Evolutionary conservation across 2,797 vertebrate species (phyloP).

Genomic region (Poecilia picta): DNA sequence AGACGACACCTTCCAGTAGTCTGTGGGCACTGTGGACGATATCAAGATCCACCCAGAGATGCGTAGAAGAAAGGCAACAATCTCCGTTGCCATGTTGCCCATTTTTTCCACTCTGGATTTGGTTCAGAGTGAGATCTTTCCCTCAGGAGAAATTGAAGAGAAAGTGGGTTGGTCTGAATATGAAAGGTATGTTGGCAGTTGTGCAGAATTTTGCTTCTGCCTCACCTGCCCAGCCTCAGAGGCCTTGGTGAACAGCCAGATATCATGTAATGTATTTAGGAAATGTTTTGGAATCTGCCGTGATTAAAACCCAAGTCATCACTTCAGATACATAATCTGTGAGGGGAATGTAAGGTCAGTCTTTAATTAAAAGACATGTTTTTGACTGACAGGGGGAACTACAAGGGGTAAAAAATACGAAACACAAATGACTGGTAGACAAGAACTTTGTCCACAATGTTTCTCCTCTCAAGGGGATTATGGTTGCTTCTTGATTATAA

Average conservation of each 20-base stretch:
- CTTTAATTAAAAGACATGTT: slow-evolving; percentile 68
- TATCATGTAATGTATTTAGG: neutral
- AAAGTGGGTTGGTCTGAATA: slow-evolving; percentile 43
- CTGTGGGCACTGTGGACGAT: slow-evolving; percentile 91
- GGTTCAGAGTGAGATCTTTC: slow-evolving; percentile 5
- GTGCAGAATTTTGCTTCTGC: slow-evolving; percentile 23
- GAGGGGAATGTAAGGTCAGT: slow-evolving; percentile 42
- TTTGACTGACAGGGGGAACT: slow-evolving; percentile 34
- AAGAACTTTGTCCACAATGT: neutral
- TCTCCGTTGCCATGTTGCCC: slow-evolving; percentile 87
- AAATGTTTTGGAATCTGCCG: neutral
- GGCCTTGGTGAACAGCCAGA: neutral
- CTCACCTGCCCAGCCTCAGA: neutral
- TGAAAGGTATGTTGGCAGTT: slow-evolving; percentile 15
- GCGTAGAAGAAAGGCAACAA: slow-evolving; percentile 86
- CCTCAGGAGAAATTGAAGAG: slow-evolving; percentile 6
- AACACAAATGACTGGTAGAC: neutral
- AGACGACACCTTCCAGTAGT: slow-evolving; percentile 96
- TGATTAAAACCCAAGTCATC: neutral
- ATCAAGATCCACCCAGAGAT: slow-evolving; percentile 91
- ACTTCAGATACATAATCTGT: slow-evolving; percentile 37
- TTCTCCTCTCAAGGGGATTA: neutral
- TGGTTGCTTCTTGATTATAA: neutral
- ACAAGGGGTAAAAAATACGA: slow-evolving; percentile 11
- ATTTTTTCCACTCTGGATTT: slow-evolving; percentile 49